A percentile compares a stretch with the other conserved stretches of the same genome.
Evolutionary conservation across 2,113 vertebrate species (phyloP).

Genomic region (Lynx canadensis): DNA sequence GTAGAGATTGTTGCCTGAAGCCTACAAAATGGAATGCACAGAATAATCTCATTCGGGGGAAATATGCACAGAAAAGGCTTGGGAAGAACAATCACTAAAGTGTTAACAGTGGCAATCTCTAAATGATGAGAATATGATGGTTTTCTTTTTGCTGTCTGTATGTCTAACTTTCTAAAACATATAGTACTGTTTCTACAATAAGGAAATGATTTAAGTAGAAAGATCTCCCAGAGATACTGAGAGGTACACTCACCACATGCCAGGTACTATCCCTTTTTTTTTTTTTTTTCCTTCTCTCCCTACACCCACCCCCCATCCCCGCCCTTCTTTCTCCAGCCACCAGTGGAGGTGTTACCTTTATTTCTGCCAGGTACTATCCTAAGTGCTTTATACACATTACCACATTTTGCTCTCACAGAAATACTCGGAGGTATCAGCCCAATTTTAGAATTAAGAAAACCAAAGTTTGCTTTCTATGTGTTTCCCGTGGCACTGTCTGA

Average conservation of each 20-base stretch:
- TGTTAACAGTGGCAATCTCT: not conserved
- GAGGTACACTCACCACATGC: not conserved
- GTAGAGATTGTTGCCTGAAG: not conserved
- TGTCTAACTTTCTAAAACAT: conserved; percentile 22
- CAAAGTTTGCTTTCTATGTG: not conserved
- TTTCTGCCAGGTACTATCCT: not conserved
- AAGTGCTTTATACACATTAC: not conserved
- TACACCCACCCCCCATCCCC: not conserved
- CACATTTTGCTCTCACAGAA: not conserved
- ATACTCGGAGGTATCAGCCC: not conserved
- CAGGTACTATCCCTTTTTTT: not conserved
- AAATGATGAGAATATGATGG: not conserved
- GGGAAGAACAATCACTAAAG: not conserved
- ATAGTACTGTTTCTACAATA: conserved; percentile 1
- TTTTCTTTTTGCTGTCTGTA: not conserved
- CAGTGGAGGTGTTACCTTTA: not conserved
- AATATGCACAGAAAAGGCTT: not conserved
- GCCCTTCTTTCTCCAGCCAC: not conserved
- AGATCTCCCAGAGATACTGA: not conserved
- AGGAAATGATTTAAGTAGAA: conserved; percentile 12
- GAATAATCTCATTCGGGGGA: not conserved
- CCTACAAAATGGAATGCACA: not conserved
- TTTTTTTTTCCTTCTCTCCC: too few species aligned
- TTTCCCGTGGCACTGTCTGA: not conserved
- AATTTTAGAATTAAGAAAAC: not conserved